Base-by-base conservation (phyloP, 2,113 vertebrate species). In the Ceyx melanurus region DNA sequence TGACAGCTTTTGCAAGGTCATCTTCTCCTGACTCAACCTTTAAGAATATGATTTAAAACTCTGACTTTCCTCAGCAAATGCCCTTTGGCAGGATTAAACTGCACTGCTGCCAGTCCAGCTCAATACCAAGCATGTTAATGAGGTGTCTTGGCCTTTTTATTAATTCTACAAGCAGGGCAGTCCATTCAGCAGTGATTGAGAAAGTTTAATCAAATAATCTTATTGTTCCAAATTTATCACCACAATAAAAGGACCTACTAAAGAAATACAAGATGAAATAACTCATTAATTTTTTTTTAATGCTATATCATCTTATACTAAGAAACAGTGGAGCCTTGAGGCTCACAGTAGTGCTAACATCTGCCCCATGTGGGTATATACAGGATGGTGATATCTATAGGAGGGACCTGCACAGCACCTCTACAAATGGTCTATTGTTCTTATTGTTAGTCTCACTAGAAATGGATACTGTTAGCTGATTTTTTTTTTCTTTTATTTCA, bases 201-300 rank as follows among this genome's bases (percentile, higher is more conserved):
- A 82, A 91, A 54, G 88, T 76, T 94, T 95, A 94, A 95, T 96
- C 80, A 95, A 89, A 94, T 90, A 90, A 95, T 91, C 78, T 81
- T 53, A 82, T 92, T 96, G 71, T 77, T 93, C 68, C 78, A 86
- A 89, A 96, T 93, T 95, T 92, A 94, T 92, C 82, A 89, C 66
- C 51, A 78, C 89, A 51, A 86, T 88, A 93, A 92, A 94, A 85
- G 11, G 35, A 92, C 82, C 77, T 66, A 53, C 90, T 86, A 78
- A 82, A 78, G 80, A 93, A 96, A 89, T 29, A 71, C 29, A 91
- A 68, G 29, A 86, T 62, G 60, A 58, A 93, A 81, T n/a, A 90
- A 68, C 12, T 37, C 0, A 51, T 57, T 37, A 37, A 37, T 37
- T 37, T 37, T 90, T 82, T 84, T 82, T 82, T 65, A 93, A 74